These are phyloP conservation scores for Drosophila meridiana DNA, from an alignment of 2,888 invertebrate species.

Conservation along the genomic window DNA sequence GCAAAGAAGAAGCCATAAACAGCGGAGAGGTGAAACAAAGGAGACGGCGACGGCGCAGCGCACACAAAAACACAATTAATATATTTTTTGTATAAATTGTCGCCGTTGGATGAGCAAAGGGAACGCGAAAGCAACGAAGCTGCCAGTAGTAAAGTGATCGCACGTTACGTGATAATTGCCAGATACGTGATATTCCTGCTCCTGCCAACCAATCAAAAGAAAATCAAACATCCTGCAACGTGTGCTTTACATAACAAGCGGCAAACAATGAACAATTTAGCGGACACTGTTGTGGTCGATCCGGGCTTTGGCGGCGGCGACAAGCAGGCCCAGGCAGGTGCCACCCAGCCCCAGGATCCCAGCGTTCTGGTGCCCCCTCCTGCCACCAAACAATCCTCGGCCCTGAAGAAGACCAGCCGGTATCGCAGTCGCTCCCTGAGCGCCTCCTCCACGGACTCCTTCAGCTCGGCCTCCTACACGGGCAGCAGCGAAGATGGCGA, in stretches of 20 bases:
- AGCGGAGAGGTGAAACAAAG: constrained; percentile 72
- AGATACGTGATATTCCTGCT: constrained; percentile 39
- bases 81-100: constrained; percentile 43
- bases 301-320: constrained; percentile 82
- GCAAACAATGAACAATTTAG: constrained; percentile 78
- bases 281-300: constrained; percentile 83
- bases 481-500: constrained; percentile 97
- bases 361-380: constrained; percentile 68
- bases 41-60: constrained; percentile 60
- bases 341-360: constrained; percentile 61
- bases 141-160: constrained; percentile 43
- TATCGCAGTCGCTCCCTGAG: constrained; percentile 96
- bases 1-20: constrained; percentile 36
- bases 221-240: constrained; percentile 38
- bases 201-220: constrained; percentile 11
- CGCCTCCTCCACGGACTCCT: constrained; percentile 97
- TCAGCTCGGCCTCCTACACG: constrained; percentile 90
- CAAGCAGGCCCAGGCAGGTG: constrained; percentile 66
- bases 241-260: constrained; percentile 62
- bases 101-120: constrained; percentile 34
- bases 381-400: constrained; percentile 87
- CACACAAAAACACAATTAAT: constrained; percentile 62
- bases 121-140: constrained; percentile 38
- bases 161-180: constrained; percentile 70
- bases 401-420: constrained; percentile 93